phyloP scores from a whole-genome alignment of 1,140 invertebrate genomes.

The Dinoponera quadriceps region DNA sequence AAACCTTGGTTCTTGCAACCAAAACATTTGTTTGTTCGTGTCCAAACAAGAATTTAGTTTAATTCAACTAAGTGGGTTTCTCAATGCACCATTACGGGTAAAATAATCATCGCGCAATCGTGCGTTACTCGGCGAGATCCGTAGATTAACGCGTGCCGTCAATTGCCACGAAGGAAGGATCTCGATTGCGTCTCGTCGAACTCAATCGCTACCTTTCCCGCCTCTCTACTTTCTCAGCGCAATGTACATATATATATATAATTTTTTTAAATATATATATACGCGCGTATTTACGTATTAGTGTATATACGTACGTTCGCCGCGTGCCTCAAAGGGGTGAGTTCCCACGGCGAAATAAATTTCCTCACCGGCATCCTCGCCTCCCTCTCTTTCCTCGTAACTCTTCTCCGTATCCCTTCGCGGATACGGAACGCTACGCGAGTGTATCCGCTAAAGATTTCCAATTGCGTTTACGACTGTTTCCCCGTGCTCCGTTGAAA shows the following conservation, averaged over 20 bases:
- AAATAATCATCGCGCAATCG: no score
- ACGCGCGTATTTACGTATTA: no score
- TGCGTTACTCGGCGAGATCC: neutral
- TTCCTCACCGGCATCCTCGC: neutral
- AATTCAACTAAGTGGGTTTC: no score
- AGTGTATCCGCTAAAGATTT: slow-evolving; percentile 68
- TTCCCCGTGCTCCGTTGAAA: slow-evolving; percentile 39
- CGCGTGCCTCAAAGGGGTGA: neutral
- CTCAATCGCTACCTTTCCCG: neutral
- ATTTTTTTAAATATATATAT: neutral
- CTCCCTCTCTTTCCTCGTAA: neutral
- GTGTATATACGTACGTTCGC: neutral
- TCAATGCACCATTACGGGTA: no score
- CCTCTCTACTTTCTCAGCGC: neutral
- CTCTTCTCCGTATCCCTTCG: slow-evolving; percentile 31
- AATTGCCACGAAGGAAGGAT: neutral
- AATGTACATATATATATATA: neutral
- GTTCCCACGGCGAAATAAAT: slow-evolving; percentile 46
- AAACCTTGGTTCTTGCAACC: no score
- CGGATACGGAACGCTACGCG: slow-evolving; percentile 24
- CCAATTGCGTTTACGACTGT: slow-evolving; percentile 69
- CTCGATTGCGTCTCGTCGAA: neutral
- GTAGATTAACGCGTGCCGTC: neutral
- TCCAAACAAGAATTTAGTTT: no score
- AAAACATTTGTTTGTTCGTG: no score